These are phyloP conservation scores for Lithophane semibrunnea DNA, from an alignment of 2,888 invertebrate species.

Conservation along the genomic window DNA sequence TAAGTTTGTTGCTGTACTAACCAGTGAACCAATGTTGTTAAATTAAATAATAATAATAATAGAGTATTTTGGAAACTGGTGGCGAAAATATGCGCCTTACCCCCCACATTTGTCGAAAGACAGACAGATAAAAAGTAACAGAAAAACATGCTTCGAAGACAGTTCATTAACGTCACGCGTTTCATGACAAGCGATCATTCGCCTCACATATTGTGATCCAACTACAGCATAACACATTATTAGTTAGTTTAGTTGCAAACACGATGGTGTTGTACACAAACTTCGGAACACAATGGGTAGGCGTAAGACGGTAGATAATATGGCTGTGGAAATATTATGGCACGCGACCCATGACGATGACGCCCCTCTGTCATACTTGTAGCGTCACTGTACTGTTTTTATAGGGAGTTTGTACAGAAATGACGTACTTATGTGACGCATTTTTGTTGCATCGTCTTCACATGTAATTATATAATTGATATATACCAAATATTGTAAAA, in stretches of 20 bases:
- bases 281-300: slow-evolving; percentile 39
- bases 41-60: too few species aligned
- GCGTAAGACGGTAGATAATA: slow-evolving; percentile 45
- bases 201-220: slow-evolving; percentile 17
- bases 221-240: slow-evolving; percentile 32
- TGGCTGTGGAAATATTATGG: slow-evolving; percentile 17
- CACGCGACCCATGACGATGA: slow-evolving; percentile 73
- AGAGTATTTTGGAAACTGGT: background rate
- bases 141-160: slow-evolving; percentile 16
- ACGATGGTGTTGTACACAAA: slow-evolving; percentile 35
- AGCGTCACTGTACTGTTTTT: slow-evolving; percentile 13
- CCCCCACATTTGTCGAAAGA: background rate
- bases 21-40: too few species aligned
- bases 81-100: background rate
- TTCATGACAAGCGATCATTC: slow-evolving; percentile 49
- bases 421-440: background rate
- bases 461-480: too few species aligned
- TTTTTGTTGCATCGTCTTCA: too few species aligned
- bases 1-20: too few species aligned
- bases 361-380: slow-evolving; percentile 53
- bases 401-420: background rate
- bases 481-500: too few species aligned
- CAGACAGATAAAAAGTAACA: background rate
- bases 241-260: slow-evolving; percentile 27
- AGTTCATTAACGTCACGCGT: slow-evolving; percentile 53